Percentiles rank a stretch among this genome's conserved stretches.
Conservation (phyloP, 2,113 vertebrate species). For the Callipepla californica region DNA sequence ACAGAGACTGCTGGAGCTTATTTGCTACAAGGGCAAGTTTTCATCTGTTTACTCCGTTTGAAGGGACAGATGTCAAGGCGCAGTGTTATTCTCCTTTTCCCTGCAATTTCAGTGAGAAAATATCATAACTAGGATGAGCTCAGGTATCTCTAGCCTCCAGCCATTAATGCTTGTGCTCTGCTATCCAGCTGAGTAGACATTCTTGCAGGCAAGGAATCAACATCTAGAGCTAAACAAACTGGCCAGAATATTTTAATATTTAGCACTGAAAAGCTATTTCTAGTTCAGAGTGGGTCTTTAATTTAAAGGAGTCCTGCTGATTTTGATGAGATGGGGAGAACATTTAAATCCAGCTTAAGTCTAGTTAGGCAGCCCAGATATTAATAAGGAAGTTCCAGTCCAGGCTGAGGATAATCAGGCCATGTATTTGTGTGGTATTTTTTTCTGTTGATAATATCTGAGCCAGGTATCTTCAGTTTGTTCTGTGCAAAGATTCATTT, state of each 20-base stretch:
- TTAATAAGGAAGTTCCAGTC: neutral
- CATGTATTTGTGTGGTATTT: neutral
- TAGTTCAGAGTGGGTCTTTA: neutral
- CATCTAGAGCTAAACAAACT: neutral
- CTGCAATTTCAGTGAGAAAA: neutral
- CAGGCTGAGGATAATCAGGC: neutral
- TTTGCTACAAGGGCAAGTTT: neutral
- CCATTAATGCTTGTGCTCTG: neutral
- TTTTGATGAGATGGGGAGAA: slow-evolving; percentile 19
- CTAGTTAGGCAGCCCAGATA: neutral
- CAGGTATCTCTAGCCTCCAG: neutral
- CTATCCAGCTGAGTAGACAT: neutral
- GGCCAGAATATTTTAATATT: slow-evolving; percentile 16
- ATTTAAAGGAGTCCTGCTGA: slow-evolving; percentile 44
- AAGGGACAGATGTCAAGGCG: neutral
- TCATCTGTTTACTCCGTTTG: neutral
- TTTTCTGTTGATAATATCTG: neutral
- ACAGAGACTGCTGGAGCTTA: neutral
- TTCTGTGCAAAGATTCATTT: neutral
- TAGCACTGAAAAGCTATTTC: neutral
- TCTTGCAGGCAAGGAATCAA: neutral
- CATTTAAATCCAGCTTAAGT: neutral
- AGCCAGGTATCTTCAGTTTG: neutral
- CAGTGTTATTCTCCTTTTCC: neutral
- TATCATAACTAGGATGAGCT: rapidly evolving